phyloP scores from a whole-genome alignment of 2,888 invertebrate genomes.

The Zhuqinia jingwanae region DNA sequence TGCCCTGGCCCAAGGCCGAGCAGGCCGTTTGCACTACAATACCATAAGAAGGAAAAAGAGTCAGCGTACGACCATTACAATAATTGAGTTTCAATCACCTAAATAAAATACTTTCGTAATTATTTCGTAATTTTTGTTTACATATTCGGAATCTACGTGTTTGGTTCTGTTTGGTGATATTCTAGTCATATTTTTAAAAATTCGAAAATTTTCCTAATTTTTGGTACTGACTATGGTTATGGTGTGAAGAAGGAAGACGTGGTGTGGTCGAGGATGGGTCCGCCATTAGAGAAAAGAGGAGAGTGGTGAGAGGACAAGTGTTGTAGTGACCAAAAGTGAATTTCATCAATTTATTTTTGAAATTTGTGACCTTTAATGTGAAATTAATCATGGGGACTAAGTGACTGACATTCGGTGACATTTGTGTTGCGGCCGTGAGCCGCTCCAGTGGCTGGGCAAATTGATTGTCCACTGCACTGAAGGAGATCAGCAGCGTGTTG shows the following conservation, averaged over 20 bases:
- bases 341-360: constrained; percentile 55
- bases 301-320: constrained; percentile 51
- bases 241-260: constrained; percentile 63
- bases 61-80: constrained; percentile 56
- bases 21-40: constrained; percentile 14
- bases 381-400: constrained; percentile 72
- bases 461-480: constrained; percentile 40
- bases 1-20: constrained; percentile 58
- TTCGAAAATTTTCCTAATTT: constrained; percentile 1
- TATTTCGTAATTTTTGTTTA: neutral
- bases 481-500: constrained; percentile 33
- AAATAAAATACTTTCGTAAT: constrained; percentile 56
- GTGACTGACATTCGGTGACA: constrained; percentile 71
- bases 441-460: constrained; percentile 71
- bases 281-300: constrained; percentile 74
- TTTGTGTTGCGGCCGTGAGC: constrained; percentile 76
- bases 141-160: constrained; percentile 26
- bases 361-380: constrained; percentile 62
- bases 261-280: constrained; percentile 77
- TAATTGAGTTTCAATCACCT: neutral
- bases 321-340: constrained; percentile 27
- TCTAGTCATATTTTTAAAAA: constrained; percentile 60
- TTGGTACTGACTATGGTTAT: constrained; percentile 38
- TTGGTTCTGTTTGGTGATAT: neutral
- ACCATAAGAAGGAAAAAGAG: constrained; percentile 54